These are phyloP conservation scores for Tinamus major DNA, from an alignment of 2,797 vertebrate genomes.

Conservation along the genomic window DNA sequence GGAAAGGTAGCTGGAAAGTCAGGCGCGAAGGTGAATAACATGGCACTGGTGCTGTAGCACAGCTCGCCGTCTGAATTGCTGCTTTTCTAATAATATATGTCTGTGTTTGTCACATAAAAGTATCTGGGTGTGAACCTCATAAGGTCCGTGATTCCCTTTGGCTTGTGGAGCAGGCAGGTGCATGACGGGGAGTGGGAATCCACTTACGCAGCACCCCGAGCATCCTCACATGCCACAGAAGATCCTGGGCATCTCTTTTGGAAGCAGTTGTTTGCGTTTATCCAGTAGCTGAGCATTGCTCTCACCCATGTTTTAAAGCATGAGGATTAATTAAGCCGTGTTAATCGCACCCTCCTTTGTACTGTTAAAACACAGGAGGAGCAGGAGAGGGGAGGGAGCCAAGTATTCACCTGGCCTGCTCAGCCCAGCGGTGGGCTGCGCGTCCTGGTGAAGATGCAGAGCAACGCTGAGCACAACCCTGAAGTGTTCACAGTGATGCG, in stretches of 20 bases:
- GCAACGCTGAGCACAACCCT: neutral
- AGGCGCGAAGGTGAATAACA: neutral
- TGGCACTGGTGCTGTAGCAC: neutral
- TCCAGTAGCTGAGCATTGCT: neutral
- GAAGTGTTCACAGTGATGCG: neutral
- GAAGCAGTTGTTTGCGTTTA: neutral
- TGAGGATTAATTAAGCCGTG: slow-evolving; percentile 29
- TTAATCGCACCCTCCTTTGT: neutral
- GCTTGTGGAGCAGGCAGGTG: neutral
- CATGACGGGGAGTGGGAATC: neutral
- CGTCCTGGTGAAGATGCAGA: slow-evolving; percentile 3
- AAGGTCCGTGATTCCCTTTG: neutral
- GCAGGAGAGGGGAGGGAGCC: neutral
- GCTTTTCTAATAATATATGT: neutral
- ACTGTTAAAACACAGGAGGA: neutral
- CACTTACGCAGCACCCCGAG: accelerated
- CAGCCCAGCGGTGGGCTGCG: neutral
- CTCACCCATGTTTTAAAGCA: neutral
- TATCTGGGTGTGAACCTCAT: neutral
- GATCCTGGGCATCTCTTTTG: neutral
- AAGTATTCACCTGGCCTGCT: neutral
- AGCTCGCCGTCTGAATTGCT: neutral
- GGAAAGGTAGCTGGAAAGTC: accelerated
- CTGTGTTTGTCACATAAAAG: neutral
- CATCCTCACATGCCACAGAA: neutral